These are phyloP conservation scores for Anas bahamensis DNA, from an alignment of 2,797 vertebrate species.

Conservation along the genomic window DNA sequence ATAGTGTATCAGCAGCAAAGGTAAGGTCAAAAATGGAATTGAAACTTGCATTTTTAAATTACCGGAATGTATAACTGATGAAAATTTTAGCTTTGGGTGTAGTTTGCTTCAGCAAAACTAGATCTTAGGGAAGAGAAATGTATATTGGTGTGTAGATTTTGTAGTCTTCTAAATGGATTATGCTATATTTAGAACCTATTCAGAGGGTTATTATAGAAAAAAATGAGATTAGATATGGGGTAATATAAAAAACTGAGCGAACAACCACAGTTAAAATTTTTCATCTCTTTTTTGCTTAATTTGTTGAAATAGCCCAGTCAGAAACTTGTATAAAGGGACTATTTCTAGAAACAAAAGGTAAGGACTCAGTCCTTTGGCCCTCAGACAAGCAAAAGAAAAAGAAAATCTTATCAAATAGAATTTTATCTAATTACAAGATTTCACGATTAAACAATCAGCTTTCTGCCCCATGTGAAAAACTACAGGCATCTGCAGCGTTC, in stretches of 20 bases:
- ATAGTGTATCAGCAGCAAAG: neutral
- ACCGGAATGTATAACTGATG: neutral
- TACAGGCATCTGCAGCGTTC: neutral
- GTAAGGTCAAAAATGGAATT: neutral
- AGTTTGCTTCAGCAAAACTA: neutral
- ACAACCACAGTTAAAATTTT: neutral
- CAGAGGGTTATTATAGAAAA: neutral
- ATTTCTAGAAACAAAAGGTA: neutral
- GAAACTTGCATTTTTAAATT: neutral
- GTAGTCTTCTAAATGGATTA: neutral
- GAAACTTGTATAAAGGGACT: neutral
- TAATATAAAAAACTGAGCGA: neutral
- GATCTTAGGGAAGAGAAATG: neutral
- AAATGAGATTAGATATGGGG: neutral
- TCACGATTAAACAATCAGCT: neutral
- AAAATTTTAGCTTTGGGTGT: neutral
- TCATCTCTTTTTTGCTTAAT: neutral
- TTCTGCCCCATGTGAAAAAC: neutral
- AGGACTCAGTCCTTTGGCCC: neutral
- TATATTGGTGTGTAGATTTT: neutral
- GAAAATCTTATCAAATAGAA: neutral
- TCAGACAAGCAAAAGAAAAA: neutral
- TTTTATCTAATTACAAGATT: neutral
- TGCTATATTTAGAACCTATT: neutral
- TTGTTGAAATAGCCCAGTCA: neutral